phyloP scores from a whole-genome alignment of 1,140 invertebrate genomes.

The Bombyx mori region ASM3026992v2 NC_085107.1:7139501-7140000 shows the following conservation, averaged over 20 bases:
- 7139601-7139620: conserved; percentile 19
- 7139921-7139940: conserved; percentile 46
- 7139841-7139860: conserved; percentile 65
- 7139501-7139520: too few relatives aligned
- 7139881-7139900: conserved; percentile 68
- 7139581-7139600: neutral
- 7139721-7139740: conserved; percentile 52
- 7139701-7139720: conserved; percentile 61
- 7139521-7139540: too few relatives aligned
- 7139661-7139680: conserved; percentile 49
- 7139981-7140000: conserved; percentile 53
- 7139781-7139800: conserved; percentile 57
- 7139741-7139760: conserved; percentile 50
- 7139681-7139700: conserved; percentile 68
- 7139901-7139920: conserved; percentile 64
- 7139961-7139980: conserved; percentile 49
- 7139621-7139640: conserved; percentile 57
- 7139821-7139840: conserved; percentile 45
- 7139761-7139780: conserved; percentile 41
- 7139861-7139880: conserved; percentile 63
- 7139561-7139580: neutral
- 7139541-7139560: too few relatives aligned
- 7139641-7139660: conserved; percentile 42
- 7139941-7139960: conserved; percentile 27
- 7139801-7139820: conserved; percentile 49